A percentile compares a stretch with the other conserved stretches of the same genome.
These are phyloP conservation scores for Cercopithecus mona DNA, from an alignment of 2,113 vertebrate species.

Conservation along the genomic window DNA sequence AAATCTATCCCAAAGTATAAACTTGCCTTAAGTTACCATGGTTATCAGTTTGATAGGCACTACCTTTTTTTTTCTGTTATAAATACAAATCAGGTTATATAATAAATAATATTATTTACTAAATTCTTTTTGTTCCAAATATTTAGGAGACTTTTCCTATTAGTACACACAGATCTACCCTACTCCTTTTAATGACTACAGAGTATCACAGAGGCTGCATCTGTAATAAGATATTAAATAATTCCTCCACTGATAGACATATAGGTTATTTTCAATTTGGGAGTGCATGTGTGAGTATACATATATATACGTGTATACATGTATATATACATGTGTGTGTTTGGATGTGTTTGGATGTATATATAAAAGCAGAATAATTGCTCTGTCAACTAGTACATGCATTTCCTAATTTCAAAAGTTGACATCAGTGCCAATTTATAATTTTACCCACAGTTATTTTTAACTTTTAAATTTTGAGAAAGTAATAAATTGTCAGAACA, in stretches of 20 bases:
- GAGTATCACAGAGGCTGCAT: background rate
- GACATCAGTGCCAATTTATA: background rate
- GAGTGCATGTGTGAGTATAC: background rate
- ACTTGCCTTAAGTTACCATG: background rate
- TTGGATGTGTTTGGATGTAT: too few species aligned
- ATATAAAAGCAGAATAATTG: background rate
- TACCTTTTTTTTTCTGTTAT: background rate
- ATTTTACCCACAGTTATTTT: background rate
- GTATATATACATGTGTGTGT: background rate
- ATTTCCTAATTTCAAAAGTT: background rate
- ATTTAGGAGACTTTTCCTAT: slow-evolving; percentile 13
- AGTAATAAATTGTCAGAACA: background rate
- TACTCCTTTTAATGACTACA: background rate
- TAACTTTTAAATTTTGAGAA: background rate
- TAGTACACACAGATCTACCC: background rate
- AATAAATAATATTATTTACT: background rate
- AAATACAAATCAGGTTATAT: slow-evolving; percentile 7
- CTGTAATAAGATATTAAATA: background rate
- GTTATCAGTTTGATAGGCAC: background rate
- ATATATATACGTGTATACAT: background rate
- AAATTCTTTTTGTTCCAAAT: background rate
- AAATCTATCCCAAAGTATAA: background rate
- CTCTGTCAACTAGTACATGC: background rate
- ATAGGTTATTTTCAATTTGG: background rate
- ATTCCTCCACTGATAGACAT: background rate